Evolutionary conservation across 2,113 vertebrate species (phyloP).

Genomic region (Oreochromis aureus): DNA sequence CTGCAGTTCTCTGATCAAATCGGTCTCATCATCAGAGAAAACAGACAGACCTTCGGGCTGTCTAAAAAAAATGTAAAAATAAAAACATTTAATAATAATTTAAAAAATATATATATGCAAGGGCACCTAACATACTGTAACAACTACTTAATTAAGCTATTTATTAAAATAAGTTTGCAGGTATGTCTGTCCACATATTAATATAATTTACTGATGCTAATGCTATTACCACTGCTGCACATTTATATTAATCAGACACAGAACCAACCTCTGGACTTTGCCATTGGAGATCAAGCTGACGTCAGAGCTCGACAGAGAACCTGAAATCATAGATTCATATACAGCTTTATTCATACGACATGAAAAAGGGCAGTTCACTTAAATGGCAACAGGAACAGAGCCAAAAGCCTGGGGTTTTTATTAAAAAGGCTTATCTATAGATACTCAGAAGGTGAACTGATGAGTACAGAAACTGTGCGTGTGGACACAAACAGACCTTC

Average conservation of each 20-base stretch:
- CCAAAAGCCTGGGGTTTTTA: neutral
- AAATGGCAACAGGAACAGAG: neutral
- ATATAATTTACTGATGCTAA: neutral
- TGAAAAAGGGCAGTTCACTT: neutral
- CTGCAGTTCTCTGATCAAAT: conserved; percentile 88
- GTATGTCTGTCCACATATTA: neutral
- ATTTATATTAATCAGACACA: neutral
- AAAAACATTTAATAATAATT: neutral
- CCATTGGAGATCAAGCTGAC: conserved; percentile 66
- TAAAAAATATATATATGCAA: neutral
- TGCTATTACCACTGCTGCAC: neutral
- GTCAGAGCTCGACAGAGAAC: conserved; percentile 72
- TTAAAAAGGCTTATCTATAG: neutral
- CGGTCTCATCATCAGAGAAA: conserved; percentile 85
- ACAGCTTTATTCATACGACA: neutral
- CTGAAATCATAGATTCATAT: conserved; percentile 54
- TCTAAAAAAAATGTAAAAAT: neutral
- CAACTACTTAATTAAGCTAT: neutral
- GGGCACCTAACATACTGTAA: too few species aligned
- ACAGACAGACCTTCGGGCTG: conserved; percentile 64
- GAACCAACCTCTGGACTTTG: conserved; percentile 52
- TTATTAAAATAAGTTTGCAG: neutral
- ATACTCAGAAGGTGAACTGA: neutral
- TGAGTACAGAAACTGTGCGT: neutral
- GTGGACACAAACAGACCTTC: neutral